Conservation (phyloP, 2,888 invertebrate genomes). For the Drosophila robusta region DNA sequence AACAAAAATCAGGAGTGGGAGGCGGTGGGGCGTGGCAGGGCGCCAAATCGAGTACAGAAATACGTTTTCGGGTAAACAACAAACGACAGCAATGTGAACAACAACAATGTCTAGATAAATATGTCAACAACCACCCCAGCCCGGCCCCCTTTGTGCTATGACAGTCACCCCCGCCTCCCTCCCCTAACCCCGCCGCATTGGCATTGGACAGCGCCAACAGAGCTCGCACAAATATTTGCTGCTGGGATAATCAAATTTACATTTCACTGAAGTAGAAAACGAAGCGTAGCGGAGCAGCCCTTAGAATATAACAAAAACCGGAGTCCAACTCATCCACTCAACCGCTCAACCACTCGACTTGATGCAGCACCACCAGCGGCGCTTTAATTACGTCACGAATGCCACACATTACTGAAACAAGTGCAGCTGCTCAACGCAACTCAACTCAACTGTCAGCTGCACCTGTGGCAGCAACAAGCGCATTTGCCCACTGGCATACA, state of each 20-base stretch:
- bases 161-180: background rate
- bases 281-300: constrained; percentile 15
- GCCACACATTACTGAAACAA: constrained; percentile 13
- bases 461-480: constrained; percentile 55
- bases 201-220: constrained; percentile 37
- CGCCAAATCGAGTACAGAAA: constrained; percentile 43
- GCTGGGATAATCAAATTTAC: constrained; percentile 78
- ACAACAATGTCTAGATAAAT: constrained; percentile 73
- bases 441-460: constrained; percentile 33
- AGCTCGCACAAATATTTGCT: constrained; percentile 69
- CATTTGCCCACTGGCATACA: constrained; percentile 49
- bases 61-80: constrained; percentile 47
- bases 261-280: constrained; percentile 67
- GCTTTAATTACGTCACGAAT: constrained; percentile 43
- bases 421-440: constrained; percentile 1
- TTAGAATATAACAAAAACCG: constrained; percentile 1
- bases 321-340: background rate
- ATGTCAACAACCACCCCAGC: constrained; percentile 60
- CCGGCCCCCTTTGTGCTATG: background rate
- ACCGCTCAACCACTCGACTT: constrained; percentile 9
- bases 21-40: background rate
- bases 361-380: constrained; percentile 12
- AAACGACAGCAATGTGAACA: constrained; percentile 51
- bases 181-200: background rate
- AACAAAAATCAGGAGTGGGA: constrained; percentile 38